Evolutionary conservation across 2,888 invertebrate species (phyloP), one percentile per base, ranked within the genome.

Genomic region (Caenorhabditis virilis): DNA sequence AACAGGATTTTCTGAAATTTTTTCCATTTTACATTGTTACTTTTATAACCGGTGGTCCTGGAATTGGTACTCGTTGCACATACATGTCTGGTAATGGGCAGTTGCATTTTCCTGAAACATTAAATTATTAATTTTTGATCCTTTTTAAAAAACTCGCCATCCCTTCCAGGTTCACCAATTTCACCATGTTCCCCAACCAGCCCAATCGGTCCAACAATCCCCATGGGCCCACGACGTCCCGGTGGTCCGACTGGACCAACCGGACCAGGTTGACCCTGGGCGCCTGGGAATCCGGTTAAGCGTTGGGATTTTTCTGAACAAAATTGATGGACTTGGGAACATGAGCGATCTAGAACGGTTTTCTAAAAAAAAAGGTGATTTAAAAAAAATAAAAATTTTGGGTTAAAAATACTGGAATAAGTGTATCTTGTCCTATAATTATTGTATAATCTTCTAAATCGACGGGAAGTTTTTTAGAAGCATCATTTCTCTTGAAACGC

Each of bases 31-130:
- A 13, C 3, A 20, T 13, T 42, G 30, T 25, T 11, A 79, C 76
- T 64, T 78, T 74, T 18, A 80, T 81, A 20, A 82, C 67, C 0
- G 82, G 82, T 5, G 82, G 82, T 11, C 82, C 82, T 2, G 82
- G 82, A 9, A 80, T 69, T 1, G 76, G 76, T 7, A 82, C 77
- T 13, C 78, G 52, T 27, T 82, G 81, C 2, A 82, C 74, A 46
- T 80, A 82, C 65, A 82, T 61, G 45, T 81, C 78, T 0, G 82
- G 82, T 26, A 82, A 73, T 6, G 79, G 73, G 52, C 82, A 82
- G 43, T 79, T 80, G 52, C 82, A 82, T 7, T 69, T 52, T 1
- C 57, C n/a, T n/a, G n/a, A n/a, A n/a, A n/a, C n/a, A n/a, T n/a
- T n/a, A n/a, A n/a, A n/a, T n/a, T n/a, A n/a, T n/a, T n/a, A n/a